Base-by-base conservation (phyloP, 64 coral and sea anemone species). In the Pocillopora verrucosa region DNA sequence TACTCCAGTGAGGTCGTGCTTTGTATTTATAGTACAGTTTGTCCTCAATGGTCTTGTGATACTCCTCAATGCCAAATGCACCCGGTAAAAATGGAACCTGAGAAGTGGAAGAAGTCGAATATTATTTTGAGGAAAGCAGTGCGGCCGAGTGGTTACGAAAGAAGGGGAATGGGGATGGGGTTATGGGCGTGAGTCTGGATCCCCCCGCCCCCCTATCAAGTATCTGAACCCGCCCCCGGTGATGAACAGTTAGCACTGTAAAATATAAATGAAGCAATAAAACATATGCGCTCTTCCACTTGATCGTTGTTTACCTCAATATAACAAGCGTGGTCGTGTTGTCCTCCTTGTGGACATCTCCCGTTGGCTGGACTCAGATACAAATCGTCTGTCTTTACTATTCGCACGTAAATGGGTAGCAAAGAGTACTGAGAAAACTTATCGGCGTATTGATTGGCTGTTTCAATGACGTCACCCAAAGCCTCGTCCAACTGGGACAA, bases 381-480 rank as follows among this genome's bases (percentile, higher is more conserved):
- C 75, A 90, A 77, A 19, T 94, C 63, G 34, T 94, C 81, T 59
- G 80, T 89, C 69, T 94, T 90, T 13, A 76, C 88, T 13, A 94
- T n/a, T 9, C 88, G 74, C 26, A 94, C 88, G 26, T 94, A 87
- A 0, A 94, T 86, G 9, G 92, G 92, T 16, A 94, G 61, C 81
- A 87, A 70, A 10, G 88, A 90, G 20, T 72, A 94, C 74, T 94
- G 88, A 13, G 9, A 73, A 60, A 60, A 83, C 16, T 61, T 61
- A 7, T 59, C 11, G 16, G 76, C 89, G 67, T 87, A 88, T 3
- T 88, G 77, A 41, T 72, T 94, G 30, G 78, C 77, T 87, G 74
- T 74, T 34, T 94, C 93, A 19, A 94, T 94, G 76, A 94, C 83
- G 58, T 91, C 93, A 76, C 83, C 88, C 11, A 94, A 58, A 7